Conservation (phyloP, 2,113 vertebrate species). For the Tapirus terrestris region DNA sequence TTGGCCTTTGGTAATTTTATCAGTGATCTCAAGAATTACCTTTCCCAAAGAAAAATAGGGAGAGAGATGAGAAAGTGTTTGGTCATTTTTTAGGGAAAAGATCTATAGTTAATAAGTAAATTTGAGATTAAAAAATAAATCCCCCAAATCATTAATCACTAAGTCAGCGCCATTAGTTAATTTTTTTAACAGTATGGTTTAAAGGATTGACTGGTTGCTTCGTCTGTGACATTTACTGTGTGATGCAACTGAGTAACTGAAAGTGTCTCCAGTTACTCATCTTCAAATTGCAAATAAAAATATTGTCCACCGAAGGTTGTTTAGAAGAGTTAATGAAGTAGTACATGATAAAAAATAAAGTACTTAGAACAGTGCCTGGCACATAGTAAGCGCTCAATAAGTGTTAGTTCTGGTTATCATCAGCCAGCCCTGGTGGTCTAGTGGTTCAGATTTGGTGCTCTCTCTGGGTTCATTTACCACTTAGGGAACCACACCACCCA, state of each 20-base stretch:
- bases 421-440: background rate
- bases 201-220: background rate
- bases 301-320: background rate
- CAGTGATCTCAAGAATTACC: background rate
- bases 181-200: background rate
- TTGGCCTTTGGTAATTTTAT: constrained; percentile 14
- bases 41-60: background rate
- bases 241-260: background rate
- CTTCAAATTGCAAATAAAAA: background rate
- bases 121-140: constrained; percentile 23
- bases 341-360: background rate
- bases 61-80: background rate
- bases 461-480: no score
- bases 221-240: background rate
- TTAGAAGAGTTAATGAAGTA: background rate
- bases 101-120: background rate
- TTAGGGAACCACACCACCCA: no score
- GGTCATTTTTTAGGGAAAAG: background rate
- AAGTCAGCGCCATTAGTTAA: background rate
- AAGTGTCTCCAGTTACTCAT: background rate
- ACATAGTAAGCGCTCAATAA: background rate
- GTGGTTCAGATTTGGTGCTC: no score
- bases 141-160: background rate
- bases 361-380: background rate
- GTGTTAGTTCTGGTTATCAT: background rate